Base-by-base conservation (phyloP, 2,113 vertebrate genomes). In the Rhabdomys dilectus region DNA sequence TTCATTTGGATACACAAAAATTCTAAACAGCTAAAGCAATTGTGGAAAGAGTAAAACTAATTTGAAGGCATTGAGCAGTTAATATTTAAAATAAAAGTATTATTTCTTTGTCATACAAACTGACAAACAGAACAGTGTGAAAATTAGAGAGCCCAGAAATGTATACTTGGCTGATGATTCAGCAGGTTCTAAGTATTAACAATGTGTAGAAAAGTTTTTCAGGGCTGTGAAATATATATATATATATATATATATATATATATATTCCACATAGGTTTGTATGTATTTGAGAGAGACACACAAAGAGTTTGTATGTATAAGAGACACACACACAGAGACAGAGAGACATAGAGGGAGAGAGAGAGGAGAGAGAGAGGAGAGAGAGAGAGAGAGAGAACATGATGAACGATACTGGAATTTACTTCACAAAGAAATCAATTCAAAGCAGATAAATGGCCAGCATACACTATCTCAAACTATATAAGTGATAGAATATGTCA, bases 351-450 rank as follows among this genome's bases (percentile, higher is more conserved):
- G 62, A 64, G 24, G 3, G 24, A 64, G 62, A 29, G 62, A 64
- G 24, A 12, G 10, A 66, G 26, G 31, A 1, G 13, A 4, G 15
- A 12, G 34, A 1, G 34, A 0, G 34, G 4, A 34, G 66, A 36
- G 31, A 68, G 66, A 68, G 12, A 13, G 6, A 26, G 12, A 66
- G 1, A 31, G 10, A 17, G 5, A 45, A 77, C 26, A 48, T 45
- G 6, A 34, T 77, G 76, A 51, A 78, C 51, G 29, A 16, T 29
- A 16, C 45, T 78, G 29, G 15, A 51, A 34, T 78, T 51, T 34
- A 31, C 7, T 16, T 51, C 26, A 51, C 1, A 51, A 16, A 51
- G 15, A 77, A 78, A 78, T 51, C 26, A 78, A 4, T 51, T 78
- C 26, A 78, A 78, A 78, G 9, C 45, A 78, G 76, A 8, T 34